A percentile compares a stretch with the other conserved stretches of the same genome.
Evolutionary conservation across 2,888 invertebrate species (phyloP).

Genomic region (Synanthedon tipuliformis): DNA sequence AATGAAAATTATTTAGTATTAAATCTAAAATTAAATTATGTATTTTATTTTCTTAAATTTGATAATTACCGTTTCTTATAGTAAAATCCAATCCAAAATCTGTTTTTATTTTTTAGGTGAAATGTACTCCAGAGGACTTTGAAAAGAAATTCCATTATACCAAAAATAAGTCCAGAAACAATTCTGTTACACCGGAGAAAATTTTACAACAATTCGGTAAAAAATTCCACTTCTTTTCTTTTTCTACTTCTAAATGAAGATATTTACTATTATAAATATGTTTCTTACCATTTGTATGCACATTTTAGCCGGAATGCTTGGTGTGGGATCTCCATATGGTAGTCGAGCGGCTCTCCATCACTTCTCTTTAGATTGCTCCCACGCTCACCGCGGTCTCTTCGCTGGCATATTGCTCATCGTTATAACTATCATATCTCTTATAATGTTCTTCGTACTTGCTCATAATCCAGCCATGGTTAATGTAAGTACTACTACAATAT

Average conservation of each 20-base stretch:
- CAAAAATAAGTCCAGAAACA: conserved; percentile 56
- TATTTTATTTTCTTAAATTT: no score
- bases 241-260: not conserved
- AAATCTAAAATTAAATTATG: not conserved
- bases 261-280: not conserved
- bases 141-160: conserved; percentile 46
- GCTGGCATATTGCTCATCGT: conserved; percentile 82
- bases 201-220: conserved; percentile 63
- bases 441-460: conserved; percentile 89
- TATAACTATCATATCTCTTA: conserved; percentile 85
- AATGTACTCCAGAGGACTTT: conserved; percentile 60
- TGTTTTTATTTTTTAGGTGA: conserved; percentile 32
- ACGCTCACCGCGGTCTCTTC: conserved; percentile 83
- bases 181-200: conserved; percentile 63
- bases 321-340: conserved; percentile 53
- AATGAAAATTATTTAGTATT: no score
- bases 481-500: conserved; percentile 23
- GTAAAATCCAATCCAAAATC: no score
- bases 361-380: conserved; percentile 86
- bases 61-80: no score
- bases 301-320: conserved; percentile 69
- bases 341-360: conserved; percentile 68
- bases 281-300: not conserved
- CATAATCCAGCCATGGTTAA: conserved; percentile 71
- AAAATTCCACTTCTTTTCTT: not conserved